phyloP scores from a whole-genome alignment of 2,113 vertebrate genomes.

The Thymallus thymallus region DNA sequence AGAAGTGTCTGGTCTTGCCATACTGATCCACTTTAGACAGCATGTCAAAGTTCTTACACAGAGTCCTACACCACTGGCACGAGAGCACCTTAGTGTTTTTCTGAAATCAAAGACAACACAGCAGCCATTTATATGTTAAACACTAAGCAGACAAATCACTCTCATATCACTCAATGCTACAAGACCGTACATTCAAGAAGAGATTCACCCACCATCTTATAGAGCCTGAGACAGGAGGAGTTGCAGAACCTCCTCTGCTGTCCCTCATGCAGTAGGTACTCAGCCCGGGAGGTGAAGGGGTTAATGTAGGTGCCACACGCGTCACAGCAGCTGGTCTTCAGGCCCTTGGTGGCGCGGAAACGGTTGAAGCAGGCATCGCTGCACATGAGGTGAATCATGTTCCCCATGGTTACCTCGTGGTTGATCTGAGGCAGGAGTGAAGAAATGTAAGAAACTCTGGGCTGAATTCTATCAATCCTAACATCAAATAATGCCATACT shows the following conservation, averaged over 20 bases:
- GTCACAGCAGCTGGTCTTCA: constrained; percentile 86
- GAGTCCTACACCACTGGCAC: constrained; percentile 84
- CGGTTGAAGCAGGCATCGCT: constrained; percentile 83
- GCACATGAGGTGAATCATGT: constrained; percentile 79
- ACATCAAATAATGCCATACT: too few species aligned
- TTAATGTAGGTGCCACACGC: constrained; percentile 84
- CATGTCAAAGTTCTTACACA: constrained; percentile 88
- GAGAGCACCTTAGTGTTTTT: constrained; percentile 84
- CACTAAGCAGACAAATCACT: too few species aligned
- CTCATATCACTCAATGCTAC: too few species aligned
- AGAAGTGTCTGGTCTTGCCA: constrained; percentile 82
- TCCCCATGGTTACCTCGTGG: constrained; percentile 85
- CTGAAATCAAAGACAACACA: constrained; percentile 58
- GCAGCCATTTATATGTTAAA: too few species aligned
- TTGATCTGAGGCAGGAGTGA: constrained; percentile 68
- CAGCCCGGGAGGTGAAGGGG: constrained; percentile 75
- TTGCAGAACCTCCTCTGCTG: constrained; percentile 86
- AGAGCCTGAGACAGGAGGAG: constrained; percentile 78
- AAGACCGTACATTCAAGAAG: background rate
- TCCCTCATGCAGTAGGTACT: constrained; percentile 83
- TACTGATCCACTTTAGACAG: constrained; percentile 79
- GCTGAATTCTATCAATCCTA: too few species aligned
- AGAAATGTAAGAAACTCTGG: background rate
- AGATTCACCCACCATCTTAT: constrained; percentile 76
- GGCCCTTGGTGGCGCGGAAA: constrained; percentile 84